Evolutionary conservation across 1,140 invertebrate species (phyloP).

Genomic region (Bombus waltoni): DNA sequence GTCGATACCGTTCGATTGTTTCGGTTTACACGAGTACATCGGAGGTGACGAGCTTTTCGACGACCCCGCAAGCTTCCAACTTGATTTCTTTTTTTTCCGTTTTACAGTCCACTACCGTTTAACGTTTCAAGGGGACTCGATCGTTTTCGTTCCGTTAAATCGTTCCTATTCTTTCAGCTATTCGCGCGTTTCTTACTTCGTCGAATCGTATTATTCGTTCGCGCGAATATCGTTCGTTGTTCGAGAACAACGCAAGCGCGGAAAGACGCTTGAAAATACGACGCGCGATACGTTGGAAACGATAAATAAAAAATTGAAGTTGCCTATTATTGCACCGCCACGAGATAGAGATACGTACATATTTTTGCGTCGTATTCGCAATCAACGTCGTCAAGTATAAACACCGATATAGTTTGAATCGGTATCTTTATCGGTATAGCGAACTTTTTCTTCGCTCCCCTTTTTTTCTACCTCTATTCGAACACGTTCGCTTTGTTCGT

Average conservation of each 20-base stretch:
- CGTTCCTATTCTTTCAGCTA: too few relatives aligned
- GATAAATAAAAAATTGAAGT: background rate
- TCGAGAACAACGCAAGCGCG: background rate
- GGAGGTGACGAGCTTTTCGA: background rate
- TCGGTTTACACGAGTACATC: constrained; percentile 1
- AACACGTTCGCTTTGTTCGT: too few relatives aligned
- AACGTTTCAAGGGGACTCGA: background rate
- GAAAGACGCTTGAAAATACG: background rate
- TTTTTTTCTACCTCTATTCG: too few relatives aligned
- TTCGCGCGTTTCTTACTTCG: background rate
- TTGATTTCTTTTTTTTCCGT: background rate
- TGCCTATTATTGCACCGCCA: too few relatives aligned
- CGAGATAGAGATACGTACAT: too few relatives aligned
- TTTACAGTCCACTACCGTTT: background rate
- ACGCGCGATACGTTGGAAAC: background rate
- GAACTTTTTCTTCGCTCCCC: too few relatives aligned
- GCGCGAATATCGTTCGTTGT: background rate
- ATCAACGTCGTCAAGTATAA: too few relatives aligned
- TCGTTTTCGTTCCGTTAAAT: background rate
- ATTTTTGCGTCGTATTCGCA: too few relatives aligned
- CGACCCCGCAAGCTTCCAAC: background rate
- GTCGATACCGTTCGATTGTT: background rate
- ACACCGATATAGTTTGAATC: too few relatives aligned
- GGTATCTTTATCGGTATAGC: too few relatives aligned
- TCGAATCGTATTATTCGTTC: background rate